A percentile compares a stretch with the other conserved stretches of the same genome.
Conservation (phyloP, 2,113 vertebrate genomes). For the Dipodomys spectabilis region DNA sequence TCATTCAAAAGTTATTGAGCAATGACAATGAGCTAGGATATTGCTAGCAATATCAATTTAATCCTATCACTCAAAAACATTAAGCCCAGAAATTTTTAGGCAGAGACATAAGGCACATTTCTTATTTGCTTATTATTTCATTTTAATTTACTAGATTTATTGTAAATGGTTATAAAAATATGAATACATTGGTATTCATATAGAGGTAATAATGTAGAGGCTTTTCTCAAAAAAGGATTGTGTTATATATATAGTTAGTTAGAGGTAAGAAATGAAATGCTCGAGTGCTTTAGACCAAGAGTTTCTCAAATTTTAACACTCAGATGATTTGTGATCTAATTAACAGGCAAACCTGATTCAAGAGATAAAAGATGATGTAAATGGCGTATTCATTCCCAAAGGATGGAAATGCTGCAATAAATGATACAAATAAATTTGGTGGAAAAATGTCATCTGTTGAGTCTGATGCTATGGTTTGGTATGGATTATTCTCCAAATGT, state of each 20-base stretch:
- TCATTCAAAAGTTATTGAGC: background rate
- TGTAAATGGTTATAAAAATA: background rate
- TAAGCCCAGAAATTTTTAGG: background rate
- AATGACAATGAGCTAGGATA: background rate
- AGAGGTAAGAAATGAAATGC: background rate
- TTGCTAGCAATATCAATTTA: background rate
- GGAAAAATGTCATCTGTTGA: background rate
- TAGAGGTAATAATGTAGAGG: background rate
- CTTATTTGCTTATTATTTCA: background rate
- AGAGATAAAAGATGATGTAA: background rate
- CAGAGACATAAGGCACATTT: background rate
- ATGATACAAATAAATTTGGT: background rate
- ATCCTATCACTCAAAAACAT: background rate
- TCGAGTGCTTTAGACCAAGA: background rate
- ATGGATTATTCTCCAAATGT: background rate
- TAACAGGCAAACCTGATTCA: background rate
- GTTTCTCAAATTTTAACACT: background rate
- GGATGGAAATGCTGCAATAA: background rate
- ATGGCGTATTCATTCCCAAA: background rate
- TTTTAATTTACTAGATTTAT: conserved; percentile 12
- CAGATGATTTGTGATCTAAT: background rate
- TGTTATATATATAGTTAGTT: background rate
- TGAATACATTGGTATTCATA: background rate
- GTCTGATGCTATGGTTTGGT: background rate
- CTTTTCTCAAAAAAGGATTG: background rate